Conservation (phyloP, 2,888 invertebrate species). For the Hermodice carunculata region DNA sequence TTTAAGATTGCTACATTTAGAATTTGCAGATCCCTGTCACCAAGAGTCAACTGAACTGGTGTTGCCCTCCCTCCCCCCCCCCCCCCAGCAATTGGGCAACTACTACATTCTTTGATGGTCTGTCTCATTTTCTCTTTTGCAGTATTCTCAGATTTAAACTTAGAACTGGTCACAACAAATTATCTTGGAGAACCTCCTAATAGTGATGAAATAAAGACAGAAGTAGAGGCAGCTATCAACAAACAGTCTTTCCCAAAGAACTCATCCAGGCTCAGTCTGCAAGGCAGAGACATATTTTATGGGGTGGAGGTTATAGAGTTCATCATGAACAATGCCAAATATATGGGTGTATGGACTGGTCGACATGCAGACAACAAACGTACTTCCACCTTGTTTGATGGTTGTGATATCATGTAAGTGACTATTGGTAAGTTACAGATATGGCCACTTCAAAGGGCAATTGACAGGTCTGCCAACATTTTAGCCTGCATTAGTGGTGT, state of each 20-base stretch:
- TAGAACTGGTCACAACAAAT: conserved; percentile 63
- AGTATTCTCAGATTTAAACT: conserved; percentile 63
- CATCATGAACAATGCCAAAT: conserved; percentile 56
- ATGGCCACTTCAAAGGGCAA: too few relatives aligned
- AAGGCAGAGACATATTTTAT: conserved; percentile 42
- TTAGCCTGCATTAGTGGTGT: too few relatives aligned
- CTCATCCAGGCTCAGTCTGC: conserved; percentile 49
- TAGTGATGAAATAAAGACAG: conserved; percentile 45
- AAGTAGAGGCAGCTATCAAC: conserved; percentile 51
- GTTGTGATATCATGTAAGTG: conserved; percentile 59
- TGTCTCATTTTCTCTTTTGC: conserved; percentile 24
- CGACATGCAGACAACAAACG: conserved; percentile 53
- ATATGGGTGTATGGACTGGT: conserved; percentile 61
- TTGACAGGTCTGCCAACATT: too few relatives aligned
- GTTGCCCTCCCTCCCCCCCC: too few relatives aligned
- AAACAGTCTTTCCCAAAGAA: conserved; percentile 52
- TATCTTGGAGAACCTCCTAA: conserved; percentile 63
- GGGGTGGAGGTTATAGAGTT: conserved; percentile 64
- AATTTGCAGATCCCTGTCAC: too few relatives aligned
- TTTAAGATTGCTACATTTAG: too few relatives aligned
- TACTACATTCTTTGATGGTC: too few relatives aligned
- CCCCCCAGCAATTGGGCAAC: too few relatives aligned
- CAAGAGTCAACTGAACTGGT: too few relatives aligned
- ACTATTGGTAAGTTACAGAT: too few relatives aligned
- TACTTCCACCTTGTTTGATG: conserved; percentile 48